These are phyloP conservation scores for Clivina fossor DNA, from an alignment of 2,888 invertebrate species.

Conservation along the genomic window DNA sequence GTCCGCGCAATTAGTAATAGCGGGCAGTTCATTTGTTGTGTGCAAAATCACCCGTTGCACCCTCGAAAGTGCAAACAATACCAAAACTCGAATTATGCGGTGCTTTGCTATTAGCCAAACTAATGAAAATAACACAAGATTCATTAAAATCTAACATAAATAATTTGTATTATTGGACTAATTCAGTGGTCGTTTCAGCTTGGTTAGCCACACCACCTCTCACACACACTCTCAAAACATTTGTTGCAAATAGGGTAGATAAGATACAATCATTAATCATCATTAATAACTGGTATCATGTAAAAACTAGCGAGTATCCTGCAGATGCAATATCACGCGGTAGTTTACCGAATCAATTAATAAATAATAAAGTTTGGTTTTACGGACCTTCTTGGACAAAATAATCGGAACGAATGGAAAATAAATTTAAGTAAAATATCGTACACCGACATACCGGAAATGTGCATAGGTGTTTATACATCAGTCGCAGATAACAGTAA, in stretches of 20 bases:
- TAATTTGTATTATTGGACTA: slow-evolving; percentile 34
- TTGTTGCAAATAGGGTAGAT: slow-evolving; percentile 36
- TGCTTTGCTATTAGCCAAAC: slow-evolving; percentile 35
- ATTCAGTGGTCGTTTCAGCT: slow-evolving; percentile 36
- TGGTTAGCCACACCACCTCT: slow-evolving; percentile 24
- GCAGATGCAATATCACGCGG: slow-evolving; percentile 37
- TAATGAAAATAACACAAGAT: slow-evolving; percentile 26
- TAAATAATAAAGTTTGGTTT: slow-evolving; percentile 27
- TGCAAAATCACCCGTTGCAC: slow-evolving; percentile 43
- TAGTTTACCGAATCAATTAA: slow-evolving; percentile 8
- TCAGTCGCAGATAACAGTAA: background rate
- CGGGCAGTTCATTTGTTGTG: slow-evolving; percentile 36
- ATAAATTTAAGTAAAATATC: background rate
- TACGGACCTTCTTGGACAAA: slow-evolving; percentile 18
- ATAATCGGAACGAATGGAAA: slow-evolving; percentile 16
- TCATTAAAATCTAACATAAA: slow-evolving; percentile 22
- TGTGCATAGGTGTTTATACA: background rate
- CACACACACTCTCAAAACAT: slow-evolving; percentile 29
- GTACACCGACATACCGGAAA: slow-evolving; percentile 1
- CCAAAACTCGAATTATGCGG: slow-evolving; percentile 40
- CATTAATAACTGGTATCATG: slow-evolving; percentile 28
- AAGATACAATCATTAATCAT: slow-evolving; percentile 29
- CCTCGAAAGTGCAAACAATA: slow-evolving; percentile 38
- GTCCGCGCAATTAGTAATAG: slow-evolving; percentile 31
- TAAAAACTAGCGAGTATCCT: slow-evolving; percentile 32